Evolutionary conservation across 1,140 invertebrate genomes (phyloP), one percentile per base, ranked within the genome.

Genomic region (Scaptomyza graminum): DNA sequence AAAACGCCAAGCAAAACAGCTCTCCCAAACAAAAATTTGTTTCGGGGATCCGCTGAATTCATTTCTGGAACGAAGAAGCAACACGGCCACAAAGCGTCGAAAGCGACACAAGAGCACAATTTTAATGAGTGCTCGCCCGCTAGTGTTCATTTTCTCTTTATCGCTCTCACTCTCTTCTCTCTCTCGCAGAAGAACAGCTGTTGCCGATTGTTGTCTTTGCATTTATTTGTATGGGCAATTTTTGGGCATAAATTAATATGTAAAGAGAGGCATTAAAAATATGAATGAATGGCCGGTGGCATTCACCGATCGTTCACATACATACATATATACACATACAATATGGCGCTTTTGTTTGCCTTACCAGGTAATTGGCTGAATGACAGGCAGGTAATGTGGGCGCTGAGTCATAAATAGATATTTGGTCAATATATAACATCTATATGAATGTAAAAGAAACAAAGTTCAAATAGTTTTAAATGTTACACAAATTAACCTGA

Each of bases 41-140:
- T 12, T 41, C 83, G 79, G 79, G 80, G 74, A 79, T 74, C 59
- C 50, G 80, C 81, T 75, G 81, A 88, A 88, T 88, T 88, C 74
- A 85, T 70, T 37, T 9, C 73, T 76, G 81, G 81, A 84, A 87
- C 71, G 83, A n/a, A n/a, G n/a, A n/a, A n/a, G n/a, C 74, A 28
- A 66, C 77, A 76, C 15, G 52, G 46, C 66, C n/a, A 56, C 55
- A 64, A 39, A 39, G 41, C 46, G 13, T 37, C 28, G 7, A 65
- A 44, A 64, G 22, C 46, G 12, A 34, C 49, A 62, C 31, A 44
- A 70, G 43, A 12, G 13, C 13, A 11, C 13, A 11, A 56, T 11
- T 31, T 7, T 31, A 31, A 31, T 31, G 5, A 1, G 6, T 31
- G 28, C 28, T 13, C 6, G 5, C n/a, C 5, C 25, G 31, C 6